Evolutionary conservation across 2,797 vertebrate genomes (phyloP).

Genomic region (Garrulus glandarius): DNA sequence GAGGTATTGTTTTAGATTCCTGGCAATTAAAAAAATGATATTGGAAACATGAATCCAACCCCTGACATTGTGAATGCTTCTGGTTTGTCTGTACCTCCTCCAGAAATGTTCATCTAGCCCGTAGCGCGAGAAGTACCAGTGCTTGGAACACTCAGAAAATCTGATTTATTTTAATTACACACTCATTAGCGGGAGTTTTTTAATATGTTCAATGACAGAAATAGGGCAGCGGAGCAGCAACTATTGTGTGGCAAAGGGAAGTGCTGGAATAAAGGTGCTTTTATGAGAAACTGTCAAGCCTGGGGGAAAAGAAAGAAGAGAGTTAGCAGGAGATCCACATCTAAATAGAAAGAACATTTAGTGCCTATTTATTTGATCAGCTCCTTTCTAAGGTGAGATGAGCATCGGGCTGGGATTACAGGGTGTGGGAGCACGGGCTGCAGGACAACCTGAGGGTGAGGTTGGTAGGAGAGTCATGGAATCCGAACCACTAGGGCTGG

Average conservation of each 20-base stretch:
- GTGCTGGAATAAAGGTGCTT: background rate
- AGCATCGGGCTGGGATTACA: background rate
- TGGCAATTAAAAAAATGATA: background rate
- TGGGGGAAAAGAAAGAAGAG: background rate
- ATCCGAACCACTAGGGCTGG: accelerated
- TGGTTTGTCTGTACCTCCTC: background rate
- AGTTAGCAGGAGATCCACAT: background rate
- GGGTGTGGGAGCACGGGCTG: background rate
- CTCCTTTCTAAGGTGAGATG: background rate
- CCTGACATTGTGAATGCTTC: background rate
- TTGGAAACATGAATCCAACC: background rate
- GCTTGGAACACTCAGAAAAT: background rate
- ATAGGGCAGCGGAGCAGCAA: background rate
- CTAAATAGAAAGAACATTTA: background rate
- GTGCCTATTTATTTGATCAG: background rate
- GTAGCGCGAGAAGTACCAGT: background rate
- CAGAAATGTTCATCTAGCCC: background rate
- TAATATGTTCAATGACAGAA: slow-evolving; percentile 10
- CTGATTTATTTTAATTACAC: slow-evolving; percentile 22
- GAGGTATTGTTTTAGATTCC: background rate
- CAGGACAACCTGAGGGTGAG: background rate
- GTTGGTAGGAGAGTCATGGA: background rate
- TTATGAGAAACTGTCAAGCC: background rate
- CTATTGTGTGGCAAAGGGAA: background rate
- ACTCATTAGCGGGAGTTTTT: background rate